Evolutionary conservation across 2,797 vertebrate genomes (phyloP).

Genomic region (Oceanodroma leucorhoa): DNA sequence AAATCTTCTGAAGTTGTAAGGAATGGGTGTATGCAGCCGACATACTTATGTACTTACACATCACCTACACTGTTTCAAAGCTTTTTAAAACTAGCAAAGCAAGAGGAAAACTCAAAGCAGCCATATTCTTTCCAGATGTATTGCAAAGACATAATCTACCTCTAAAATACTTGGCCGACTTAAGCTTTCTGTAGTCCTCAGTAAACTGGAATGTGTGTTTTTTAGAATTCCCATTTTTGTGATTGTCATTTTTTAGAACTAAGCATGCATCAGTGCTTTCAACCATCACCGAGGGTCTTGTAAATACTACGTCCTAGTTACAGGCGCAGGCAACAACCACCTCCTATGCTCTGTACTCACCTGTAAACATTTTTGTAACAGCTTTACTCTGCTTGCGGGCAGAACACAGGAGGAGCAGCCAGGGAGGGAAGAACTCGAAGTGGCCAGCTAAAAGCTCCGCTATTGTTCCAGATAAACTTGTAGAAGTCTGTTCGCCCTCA

Average conservation of each 20-base stretch:
- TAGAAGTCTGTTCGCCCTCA: slow-evolving; percentile 84
- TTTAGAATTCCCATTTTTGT: neutral
- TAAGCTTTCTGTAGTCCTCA: neutral
- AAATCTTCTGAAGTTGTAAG: neutral
- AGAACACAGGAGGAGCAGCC: slow-evolving; percentile 95
- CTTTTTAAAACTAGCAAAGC: neutral
- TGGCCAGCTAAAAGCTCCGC: slow-evolving; percentile 93
- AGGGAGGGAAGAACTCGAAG: slow-evolving; percentile 94
- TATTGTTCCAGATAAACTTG: slow-evolving; percentile 86
- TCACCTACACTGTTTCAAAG: neutral
- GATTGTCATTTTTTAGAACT: neutral
- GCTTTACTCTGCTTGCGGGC: slow-evolving; percentile 94
- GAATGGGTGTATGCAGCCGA: neutral
- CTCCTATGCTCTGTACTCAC: slow-evolving; percentile 64
- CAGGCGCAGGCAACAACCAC: neutral
- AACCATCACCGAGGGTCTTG: neutral
- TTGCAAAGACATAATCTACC: neutral
- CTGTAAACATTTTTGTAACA: slow-evolving; percentile 96
- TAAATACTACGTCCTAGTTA: fast-evolving
- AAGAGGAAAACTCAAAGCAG: neutral
- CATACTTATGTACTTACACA: neutral
- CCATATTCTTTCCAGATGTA: neutral
- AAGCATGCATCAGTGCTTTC: neutral
- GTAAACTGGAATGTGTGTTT: neutral
- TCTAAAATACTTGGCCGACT: neutral